These are phyloP conservation scores for Colius striatus DNA, from an alignment of 2,113 vertebrate species.

Conservation along the genomic window DNA sequence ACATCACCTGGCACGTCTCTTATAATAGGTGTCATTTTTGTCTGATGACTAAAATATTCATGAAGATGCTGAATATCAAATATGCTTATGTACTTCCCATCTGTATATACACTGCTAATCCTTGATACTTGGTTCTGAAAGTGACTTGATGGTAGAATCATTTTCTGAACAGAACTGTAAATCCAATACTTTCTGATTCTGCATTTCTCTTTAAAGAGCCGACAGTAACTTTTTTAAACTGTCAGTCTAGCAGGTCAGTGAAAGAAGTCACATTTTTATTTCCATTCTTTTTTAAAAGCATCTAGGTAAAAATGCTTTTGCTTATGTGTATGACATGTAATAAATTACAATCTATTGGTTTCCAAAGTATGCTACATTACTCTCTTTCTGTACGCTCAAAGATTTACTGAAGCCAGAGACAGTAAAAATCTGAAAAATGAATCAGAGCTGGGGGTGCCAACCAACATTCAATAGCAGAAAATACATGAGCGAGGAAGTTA, in stretches of 20 bases:
- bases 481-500: neutral
- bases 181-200: neutral
- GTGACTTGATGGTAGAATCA: neutral
- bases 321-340: rapidly evolving
- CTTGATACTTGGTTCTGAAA: neutral
- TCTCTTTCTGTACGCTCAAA: neutral
- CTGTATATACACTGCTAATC: neutral
- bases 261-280: neutral
- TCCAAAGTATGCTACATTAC: neutral
- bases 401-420: neutral
- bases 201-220: neutral
- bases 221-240: neutral
- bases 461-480: neutral
- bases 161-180: neutral
- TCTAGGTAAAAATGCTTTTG: neutral
- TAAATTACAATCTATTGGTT: neutral
- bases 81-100: neutral
- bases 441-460: neutral
- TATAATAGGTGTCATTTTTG: neutral
- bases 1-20: neutral
- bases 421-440: neutral
- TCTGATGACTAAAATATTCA: neutral
- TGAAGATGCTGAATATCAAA: neutral
- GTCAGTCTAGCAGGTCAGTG: neutral
- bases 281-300: neutral